Base-by-base conservation (phyloP, 2,888 invertebrate species). In the Margaritifera margaritifera region DNA sequence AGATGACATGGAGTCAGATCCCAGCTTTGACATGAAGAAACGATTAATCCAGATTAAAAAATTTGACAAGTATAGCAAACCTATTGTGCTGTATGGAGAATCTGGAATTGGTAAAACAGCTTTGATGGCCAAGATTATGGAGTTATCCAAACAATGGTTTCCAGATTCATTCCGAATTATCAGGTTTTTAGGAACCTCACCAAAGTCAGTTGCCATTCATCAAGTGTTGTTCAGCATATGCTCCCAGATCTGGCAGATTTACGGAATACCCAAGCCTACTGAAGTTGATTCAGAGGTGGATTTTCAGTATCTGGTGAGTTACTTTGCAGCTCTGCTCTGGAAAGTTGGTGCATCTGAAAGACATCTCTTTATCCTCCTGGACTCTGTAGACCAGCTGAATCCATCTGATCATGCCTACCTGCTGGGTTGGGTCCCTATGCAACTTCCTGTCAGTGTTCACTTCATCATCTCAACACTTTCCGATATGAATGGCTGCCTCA, bases 41-140 rank as follows among this genome's bases (percentile, higher is more conserved):
- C 64, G 69, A 27, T 52, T 74, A 6, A 72, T 75, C 6, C 53
- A 64, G 27, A 63, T 78, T 19, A 69, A 69, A 25, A 19, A 55
- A 4, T 72, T 75, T 24, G 61, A 67, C 8, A 60, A 69, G 25
- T 75, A 71, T 67, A 74, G 71, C 6, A 75, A 74, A 24, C 85
- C 86, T 8, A 31, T 86, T 11, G 67, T 85, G 25, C 22, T 86
- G 1, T 72, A 80, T 71, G 87, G 87, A 0, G 61, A 66, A 51
- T 85, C 86, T 1, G 87, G 87, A n/a, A 75, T 76, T 56, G 87
- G 87, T 8, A 86, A 87, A 68, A 84, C 86, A 4, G 78, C 86
- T 0, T 19, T 86, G 19, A 82, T 86, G 82, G 84, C 86, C 6
- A 78, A 81, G 66, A 53, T 85, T 4, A 78, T 75, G 8, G 53